These are phyloP conservation scores for Corythoichthys intestinalis DNA, from an alignment of 2,113 vertebrate genomes.

Conservation along the genomic window DNA sequence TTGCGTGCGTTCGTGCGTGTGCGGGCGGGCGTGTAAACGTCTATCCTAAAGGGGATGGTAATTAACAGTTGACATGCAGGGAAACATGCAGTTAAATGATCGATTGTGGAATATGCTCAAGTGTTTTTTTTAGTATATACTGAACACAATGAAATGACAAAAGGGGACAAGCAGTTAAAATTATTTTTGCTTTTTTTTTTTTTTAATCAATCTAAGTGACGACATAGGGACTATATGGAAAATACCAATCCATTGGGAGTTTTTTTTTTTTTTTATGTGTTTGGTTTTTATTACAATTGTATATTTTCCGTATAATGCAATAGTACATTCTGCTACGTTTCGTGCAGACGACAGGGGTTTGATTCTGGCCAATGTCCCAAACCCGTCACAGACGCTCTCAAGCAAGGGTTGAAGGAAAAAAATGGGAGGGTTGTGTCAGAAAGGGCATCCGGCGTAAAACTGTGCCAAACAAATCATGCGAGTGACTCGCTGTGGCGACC, in stretches of 20 bases:
- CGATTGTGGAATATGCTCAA: not conserved
- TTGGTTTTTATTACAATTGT: no score
- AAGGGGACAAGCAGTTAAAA: no score
- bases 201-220: no score
- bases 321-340: no score
- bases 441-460: not conserved
- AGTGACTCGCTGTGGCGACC: not conserved
- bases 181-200: no score
- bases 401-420: not conserved
- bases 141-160: no score
- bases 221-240: no score
- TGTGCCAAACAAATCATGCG: not conserved
- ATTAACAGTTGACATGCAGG: conserved; percentile 1
- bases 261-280: no score
- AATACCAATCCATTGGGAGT: no score
- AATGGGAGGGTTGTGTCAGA: not conserved
- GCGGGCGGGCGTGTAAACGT: not conserved
- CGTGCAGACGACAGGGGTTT: not conserved
- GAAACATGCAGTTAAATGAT: not conserved
- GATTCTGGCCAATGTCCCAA: not conserved
- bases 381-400: not conserved
- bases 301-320: no score
- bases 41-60: not conserved
- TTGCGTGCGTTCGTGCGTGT: not conserved
- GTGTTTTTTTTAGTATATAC: not conserved